Evolutionary conservation across 2,113 vertebrate species (phyloP), one percentile per base, ranked within the genome.

Genomic region (Sylvilagus bachmani): DNA sequence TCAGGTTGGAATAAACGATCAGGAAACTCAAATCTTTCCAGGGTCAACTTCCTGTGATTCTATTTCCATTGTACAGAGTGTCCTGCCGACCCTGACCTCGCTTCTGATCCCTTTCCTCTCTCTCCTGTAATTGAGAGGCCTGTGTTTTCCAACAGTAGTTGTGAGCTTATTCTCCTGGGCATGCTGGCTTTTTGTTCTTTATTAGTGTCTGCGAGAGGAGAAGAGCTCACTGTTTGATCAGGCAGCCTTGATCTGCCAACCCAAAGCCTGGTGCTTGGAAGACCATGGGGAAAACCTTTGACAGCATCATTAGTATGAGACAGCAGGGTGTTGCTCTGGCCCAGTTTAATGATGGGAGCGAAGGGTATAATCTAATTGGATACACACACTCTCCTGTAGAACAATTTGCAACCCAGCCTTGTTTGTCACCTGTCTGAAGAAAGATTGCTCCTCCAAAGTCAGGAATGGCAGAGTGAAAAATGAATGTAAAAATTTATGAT

Each of bases 331-430:
- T 19, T 87, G 89, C 83, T 94, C 71, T 55, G 49, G 19, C 21
- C 44, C 78, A 19, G 67, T 3, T 66, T 90, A 94, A 94, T 12
- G 70, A 61, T 84, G 66, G 74, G 75, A 91, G 95, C 67, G 89
- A 84, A 96, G 69, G 71, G 62, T 53, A 33, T 83, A 71, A 96
- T 95, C 95, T 97, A 74, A 79, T 87, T 33, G n/a, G 71, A 86
- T 25, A 33, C n/a, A 44, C 36, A 22, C 19, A 27, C 53, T 38
- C 53, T 95, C 61, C 77, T 64, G 21, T n/a, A 86, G 73, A 75
- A 83, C 85, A 95, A 96, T 69, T 71, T n/a, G 27, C 49, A 89
- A 51, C 80, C 66, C 89, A 62, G 81, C 6, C n/a, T 86, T 86
- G 82, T 69, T 87, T 64, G 86, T 84, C 86, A 36, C 77, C 73